A percentile compares a stretch with the other conserved stretches of the same genome.
Evolutionary conservation across 2,888 invertebrate species (phyloP).

Genomic region (Euzetes globulus): DNA sequence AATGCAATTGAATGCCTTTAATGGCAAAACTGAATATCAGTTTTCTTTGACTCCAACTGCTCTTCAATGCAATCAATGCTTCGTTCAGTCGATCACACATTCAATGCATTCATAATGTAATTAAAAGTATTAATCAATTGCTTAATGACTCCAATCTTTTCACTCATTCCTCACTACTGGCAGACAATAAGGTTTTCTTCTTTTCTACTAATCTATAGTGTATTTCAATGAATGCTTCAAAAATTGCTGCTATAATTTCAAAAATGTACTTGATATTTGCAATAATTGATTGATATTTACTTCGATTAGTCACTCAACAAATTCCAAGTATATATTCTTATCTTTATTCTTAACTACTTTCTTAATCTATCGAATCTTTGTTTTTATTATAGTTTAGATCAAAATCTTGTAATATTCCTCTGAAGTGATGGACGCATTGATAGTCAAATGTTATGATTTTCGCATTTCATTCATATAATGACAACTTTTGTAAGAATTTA

Average conservation of each 20-base stretch:
- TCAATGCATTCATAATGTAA: not conserved
- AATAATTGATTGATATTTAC: not conserved
- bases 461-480: conserved; percentile 24
- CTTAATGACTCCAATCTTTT: not conserved
- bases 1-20: not conserved
- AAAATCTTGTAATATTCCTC: not conserved
- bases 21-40: conserved; percentile 9
- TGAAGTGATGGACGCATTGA: conserved; percentile 23
- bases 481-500: conserved; percentile 26
- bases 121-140: not conserved
- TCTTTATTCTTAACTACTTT: too few relatives aligned
- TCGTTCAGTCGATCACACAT: not conserved
- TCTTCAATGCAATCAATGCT: not conserved
- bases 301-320: not conserved
- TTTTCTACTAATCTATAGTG: too few relatives aligned
- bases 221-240: too few relatives aligned
- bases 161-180: not conserved
- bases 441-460: conserved; percentile 23
- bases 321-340: not conserved
- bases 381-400: not conserved
- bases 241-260: not conserved
- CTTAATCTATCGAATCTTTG: not conserved
- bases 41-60: not conserved
- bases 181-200: too few relatives aligned
- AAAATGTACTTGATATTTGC: not conserved